Percentiles rank a stretch among this genome's conserved stretches.
Conservation (phyloP, 2,113 vertebrate genomes). For the Eleginops maclovinus region DNA sequence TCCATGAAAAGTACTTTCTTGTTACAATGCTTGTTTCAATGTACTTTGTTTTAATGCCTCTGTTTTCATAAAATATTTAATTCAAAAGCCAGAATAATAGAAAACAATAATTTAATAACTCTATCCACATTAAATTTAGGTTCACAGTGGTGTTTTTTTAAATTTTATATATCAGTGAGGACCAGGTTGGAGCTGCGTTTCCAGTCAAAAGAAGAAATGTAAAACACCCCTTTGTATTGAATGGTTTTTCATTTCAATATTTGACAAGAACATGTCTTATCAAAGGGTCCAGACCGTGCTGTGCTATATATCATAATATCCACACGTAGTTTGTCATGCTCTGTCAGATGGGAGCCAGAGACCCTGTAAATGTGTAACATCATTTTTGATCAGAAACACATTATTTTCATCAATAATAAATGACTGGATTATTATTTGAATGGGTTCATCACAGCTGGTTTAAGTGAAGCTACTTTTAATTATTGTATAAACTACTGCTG, state of each 20-base stretch:
- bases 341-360: conserved; percentile 19
- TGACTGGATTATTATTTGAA: no score
- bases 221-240: not conserved
- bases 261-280: not conserved
- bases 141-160: not conserved
- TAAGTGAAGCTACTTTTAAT: no score
- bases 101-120: not conserved
- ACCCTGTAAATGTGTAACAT: conserved; percentile 1
- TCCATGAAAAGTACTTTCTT: not conserved
- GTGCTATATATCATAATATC: not conserved
- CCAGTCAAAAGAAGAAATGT: not conserved
- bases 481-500: no score
- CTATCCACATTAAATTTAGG: not conserved
- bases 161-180: not conserved
- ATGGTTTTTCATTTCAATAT: not conserved
- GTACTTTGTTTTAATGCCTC: not conserved
- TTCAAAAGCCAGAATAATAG: not conserved
- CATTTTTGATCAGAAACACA: not conserved
- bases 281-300: not conserved
- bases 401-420: not conserved
- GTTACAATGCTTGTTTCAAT: not conserved
- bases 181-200: not conserved
- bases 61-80: not conserved
- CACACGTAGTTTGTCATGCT: conserved; percentile 18
- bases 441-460: no score